Evolutionary conservation across 2,888 invertebrate genomes (phyloP), one percentile per base, ranked within the genome.

Genomic region (Digitonthophagus gazella): DNA sequence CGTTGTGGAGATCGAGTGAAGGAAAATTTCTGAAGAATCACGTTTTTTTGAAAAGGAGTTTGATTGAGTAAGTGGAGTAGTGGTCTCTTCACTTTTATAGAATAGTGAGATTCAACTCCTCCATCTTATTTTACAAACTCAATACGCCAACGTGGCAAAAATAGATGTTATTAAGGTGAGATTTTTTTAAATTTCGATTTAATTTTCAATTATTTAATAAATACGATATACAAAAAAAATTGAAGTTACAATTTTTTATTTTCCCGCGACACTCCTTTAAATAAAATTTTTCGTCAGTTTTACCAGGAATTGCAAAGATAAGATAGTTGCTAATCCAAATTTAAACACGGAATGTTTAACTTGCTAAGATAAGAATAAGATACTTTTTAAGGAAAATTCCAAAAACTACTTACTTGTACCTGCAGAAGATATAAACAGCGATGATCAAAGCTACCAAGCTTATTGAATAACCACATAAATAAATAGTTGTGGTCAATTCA

Each of bases 341-440:
- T 44, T 44, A 44, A 44, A 44, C 28, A 44, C 28, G 28, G 11
- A 11, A 44, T 44, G 28, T 44, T 44, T 44, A 16, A 61, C 3
- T n/a, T 61, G 5, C 18, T 61, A 61, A 61, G 20, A 19, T 18
- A 15, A 6, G 20, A 15, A 19, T 61, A 61, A 61, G 18, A 61
- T 18, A 61, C 5, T 61, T 14, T 61, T 28, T n/a, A n/a, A n/a
- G n/a, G n/a, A n/a, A n/a, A n/a, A n/a, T n/a, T n/a, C n/a, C n/a
- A n/a, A n/a, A n/a, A n/a, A n/a, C n/a, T n/a, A 87, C 91, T 90
- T 83, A 95, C 95, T 94, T 95, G 86, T 92, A 95, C 80, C 92
- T 92, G 75, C 92, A 84, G 83, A 95, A 95, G 73, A 95, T 93
- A 81, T 89, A 88, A 73, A 95, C 90, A 44, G 95, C 95, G 66